Evolutionary conservation across 2,797 vertebrate genomes (phyloP).

Genomic region (Myotis findleyi): DNA sequence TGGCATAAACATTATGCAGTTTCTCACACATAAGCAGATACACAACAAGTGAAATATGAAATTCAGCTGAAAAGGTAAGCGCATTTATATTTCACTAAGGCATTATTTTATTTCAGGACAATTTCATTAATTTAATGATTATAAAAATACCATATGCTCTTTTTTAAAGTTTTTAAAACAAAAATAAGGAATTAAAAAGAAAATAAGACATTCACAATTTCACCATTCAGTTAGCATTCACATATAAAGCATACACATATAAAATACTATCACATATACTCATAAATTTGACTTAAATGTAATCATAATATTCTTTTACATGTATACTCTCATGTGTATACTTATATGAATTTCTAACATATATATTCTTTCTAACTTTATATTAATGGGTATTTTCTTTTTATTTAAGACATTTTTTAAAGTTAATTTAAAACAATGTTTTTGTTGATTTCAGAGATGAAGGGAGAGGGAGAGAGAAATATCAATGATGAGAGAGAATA

Average conservation of each 20-base stretch:
- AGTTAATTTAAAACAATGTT: neutral
- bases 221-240: neutral
- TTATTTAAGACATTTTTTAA: neutral
- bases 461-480: too few species aligned
- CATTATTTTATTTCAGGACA: constrained; percentile 31
- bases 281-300: constrained; percentile 33
- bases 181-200: constrained; percentile 15
- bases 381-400: neutral
- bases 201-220: neutral
- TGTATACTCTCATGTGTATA: neutral
- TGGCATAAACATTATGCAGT: neutral
- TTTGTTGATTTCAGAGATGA: too few species aligned
- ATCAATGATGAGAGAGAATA: too few species aligned
- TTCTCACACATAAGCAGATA: constrained; percentile 15
- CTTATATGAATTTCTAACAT: neutral
- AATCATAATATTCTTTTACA: neutral
- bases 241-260: neutral
- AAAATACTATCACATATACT: neutral
- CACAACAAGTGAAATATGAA: neutral
- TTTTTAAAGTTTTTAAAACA: neutral
- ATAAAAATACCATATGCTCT: neutral
- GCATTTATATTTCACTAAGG: neutral
- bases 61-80: neutral
- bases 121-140: neutral
- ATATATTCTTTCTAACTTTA: neutral